These are phyloP conservation scores for Minunthozetes semirufus DNA, from an alignment of 2,888 invertebrate species.

Conservation along the genomic window DNA sequence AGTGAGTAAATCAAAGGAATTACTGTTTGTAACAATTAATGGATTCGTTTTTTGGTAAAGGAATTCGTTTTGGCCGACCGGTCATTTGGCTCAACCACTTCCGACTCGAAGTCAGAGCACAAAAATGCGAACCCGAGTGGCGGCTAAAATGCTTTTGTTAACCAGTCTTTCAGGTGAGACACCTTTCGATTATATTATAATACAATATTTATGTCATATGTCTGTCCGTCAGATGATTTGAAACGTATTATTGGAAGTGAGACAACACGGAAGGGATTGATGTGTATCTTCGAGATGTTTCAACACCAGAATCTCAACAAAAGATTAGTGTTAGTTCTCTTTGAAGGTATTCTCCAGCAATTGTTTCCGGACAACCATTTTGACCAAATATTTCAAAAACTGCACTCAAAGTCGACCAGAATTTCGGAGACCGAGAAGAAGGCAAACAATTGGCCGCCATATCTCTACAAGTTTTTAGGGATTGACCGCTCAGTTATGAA, in stretches of 20 bases:
- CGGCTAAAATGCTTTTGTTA: slow-evolving; percentile 75
- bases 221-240: slow-evolving; percentile 63
- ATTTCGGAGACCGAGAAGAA: background rate
- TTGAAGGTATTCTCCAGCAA: slow-evolving; percentile 71
- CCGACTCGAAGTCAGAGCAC: slow-evolving; percentile 55
- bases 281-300: slow-evolving; percentile 77
- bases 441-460: slow-evolving; percentile 34
- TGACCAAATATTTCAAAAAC: slow-evolving; percentile 55
- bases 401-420: slow-evolving; percentile 4
- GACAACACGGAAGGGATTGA: slow-evolving; percentile 70
- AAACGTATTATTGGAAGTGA: slow-evolving; percentile 82
- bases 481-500: background rate
- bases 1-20: background rate
- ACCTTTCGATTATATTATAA: background rate
- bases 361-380: slow-evolving; percentile 74
- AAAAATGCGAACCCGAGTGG: slow-evolving; percentile 69
- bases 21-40: too few species aligned
- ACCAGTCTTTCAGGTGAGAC: slow-evolving; percentile 53
- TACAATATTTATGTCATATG: background rate
- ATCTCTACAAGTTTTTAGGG: slow-evolving; percentile 34
- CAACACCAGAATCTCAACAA: slow-evolving; percentile 78
- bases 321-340: slow-evolving; percentile 69
- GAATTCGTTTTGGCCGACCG: slow-evolving; percentile 57
- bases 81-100: slow-evolving; percentile 52
- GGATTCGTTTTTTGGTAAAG: slow-evolving; percentile 47